phyloP scores from a whole-genome alignment of 2,113 vertebrate species.

The Stigmatopora argus region DNA sequence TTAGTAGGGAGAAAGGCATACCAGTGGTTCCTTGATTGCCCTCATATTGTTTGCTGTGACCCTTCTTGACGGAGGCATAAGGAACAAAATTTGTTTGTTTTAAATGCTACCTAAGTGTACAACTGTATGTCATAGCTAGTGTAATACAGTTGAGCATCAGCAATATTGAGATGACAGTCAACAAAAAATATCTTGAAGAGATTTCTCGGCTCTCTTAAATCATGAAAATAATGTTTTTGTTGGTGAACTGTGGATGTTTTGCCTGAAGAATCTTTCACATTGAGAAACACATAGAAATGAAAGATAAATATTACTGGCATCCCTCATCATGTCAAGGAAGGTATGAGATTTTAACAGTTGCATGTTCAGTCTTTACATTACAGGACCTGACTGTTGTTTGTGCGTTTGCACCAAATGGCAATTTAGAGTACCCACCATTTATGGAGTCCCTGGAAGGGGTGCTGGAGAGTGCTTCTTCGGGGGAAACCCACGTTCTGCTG shows the following conservation, averaged over 20 bases:
- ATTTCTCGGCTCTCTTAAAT: not conserved
- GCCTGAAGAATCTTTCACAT: not conserved
- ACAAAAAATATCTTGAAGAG: not conserved
- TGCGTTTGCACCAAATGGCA: too few relatives aligned
- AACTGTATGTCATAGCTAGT: slow-evolving; percentile 16
- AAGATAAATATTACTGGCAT: not conserved
- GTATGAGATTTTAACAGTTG: not conserved
- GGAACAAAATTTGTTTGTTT: slow-evolving; percentile 35
- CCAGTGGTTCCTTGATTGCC: slow-evolving; percentile 66
- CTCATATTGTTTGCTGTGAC: slow-evolving; percentile 69
- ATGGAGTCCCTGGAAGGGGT: too few relatives aligned
- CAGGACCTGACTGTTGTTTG: too few relatives aligned
- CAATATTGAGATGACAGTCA: not conserved
- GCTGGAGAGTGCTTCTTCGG: too few relatives aligned
- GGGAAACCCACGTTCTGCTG: too few relatives aligned
- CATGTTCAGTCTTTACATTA: not conserved
- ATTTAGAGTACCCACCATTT: too few relatives aligned
- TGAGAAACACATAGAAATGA: not conserved
- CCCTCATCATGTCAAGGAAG: not conserved
- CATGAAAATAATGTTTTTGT: not conserved
- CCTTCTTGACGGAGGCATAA: slow-evolving; percentile 44
- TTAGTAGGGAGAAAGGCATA: slow-evolving; percentile 68
- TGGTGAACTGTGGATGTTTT: not conserved
- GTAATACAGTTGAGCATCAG: not conserved
- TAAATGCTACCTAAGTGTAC: slow-evolving; percentile 15